Percentiles rank a stretch among this genome's conserved stretches.
phyloP scores from a whole-genome alignment of 1,140 invertebrate genomes.

The Pomacea maculata region DNA sequence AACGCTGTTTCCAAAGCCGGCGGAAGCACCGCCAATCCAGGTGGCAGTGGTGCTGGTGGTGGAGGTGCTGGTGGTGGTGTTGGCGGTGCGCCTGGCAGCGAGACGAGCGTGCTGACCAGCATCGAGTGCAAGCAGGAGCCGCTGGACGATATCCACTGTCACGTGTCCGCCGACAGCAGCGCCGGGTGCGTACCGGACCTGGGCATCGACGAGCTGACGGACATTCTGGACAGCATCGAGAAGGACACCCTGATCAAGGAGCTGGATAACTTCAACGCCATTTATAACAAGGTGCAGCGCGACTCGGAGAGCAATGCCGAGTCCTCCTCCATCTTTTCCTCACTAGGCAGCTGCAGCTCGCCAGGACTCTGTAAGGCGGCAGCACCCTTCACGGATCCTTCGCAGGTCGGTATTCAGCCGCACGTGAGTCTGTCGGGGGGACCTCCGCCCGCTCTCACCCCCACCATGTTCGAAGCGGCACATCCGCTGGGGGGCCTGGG shows the following conservation, averaged over 20 bases:
- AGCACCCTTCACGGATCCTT: conserved; percentile 30
- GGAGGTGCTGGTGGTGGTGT: conserved; percentile 24
- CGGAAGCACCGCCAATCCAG: conserved; percentile 2
- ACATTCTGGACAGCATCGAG: conserved; percentile 77
- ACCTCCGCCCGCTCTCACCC: conserved; percentile 26
- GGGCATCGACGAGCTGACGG: conserved; percentile 70
- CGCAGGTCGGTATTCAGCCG: conserved; percentile 12
- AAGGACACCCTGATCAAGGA: conserved; percentile 87
- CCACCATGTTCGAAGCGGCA: conserved; percentile 33
- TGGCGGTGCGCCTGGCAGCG: conserved; percentile 32
- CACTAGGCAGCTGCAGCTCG: conserved; percentile 42
- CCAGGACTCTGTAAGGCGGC: conserved; percentile 46
- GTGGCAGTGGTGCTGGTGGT: conserved; percentile 18
- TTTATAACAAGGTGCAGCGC: conserved; percentile 46
- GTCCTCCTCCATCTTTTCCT: conserved; percentile 40
- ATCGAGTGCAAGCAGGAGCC: conserved; percentile 86
- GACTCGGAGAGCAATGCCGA: conserved; percentile 48
- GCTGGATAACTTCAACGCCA: conserved; percentile 70
- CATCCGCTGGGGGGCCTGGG: conserved; percentile 19
- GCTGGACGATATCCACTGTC: conserved; percentile 74
- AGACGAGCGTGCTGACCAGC: conserved; percentile 46
- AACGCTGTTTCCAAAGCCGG: conserved; percentile 7
- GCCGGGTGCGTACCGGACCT: conserved; percentile 11
- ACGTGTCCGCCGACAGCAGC: conserved; percentile 69
- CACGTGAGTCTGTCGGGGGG: conserved; percentile 19